Percentiles rank a stretch among this genome's conserved stretches.
Evolutionary conservation across 1,140 invertebrate genomes (phyloP).

Genomic region (Apis laboriosa): DNA sequence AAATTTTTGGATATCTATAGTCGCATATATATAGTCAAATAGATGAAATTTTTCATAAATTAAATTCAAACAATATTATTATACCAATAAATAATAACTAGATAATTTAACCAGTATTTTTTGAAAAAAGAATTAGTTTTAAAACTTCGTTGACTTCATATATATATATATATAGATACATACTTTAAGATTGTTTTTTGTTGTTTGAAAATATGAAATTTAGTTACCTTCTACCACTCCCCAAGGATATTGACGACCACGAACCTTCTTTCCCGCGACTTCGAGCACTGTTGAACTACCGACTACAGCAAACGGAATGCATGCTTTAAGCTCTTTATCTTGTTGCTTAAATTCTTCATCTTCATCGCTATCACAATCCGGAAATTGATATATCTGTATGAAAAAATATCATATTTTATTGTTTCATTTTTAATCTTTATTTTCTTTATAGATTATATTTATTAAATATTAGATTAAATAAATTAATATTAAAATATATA

Average conservation of each 20-base stretch:
- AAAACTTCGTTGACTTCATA: too few species aligned
- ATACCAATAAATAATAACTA: too few species aligned
- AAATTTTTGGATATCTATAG: too few species aligned
- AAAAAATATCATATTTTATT: conserved; percentile 1
- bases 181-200: not conserved
- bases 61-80: too few species aligned
- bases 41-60: too few species aligned
- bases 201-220: not conserved
- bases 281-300: conserved; percentile 97
- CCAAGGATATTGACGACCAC: conserved; percentile 98
- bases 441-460: not conserved
- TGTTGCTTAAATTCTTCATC: conserved; percentile 96
- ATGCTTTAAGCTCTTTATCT: conserved; percentile 93
- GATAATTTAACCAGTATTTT: too few species aligned
- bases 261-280: conserved; percentile 92
- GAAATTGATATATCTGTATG: conserved; percentile 95
- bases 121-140: too few species aligned
- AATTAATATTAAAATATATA: too few species aligned
- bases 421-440: not conserved
- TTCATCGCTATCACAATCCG: conserved; percentile 96
- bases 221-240: conserved; percentile 94
- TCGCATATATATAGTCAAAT: too few species aligned
- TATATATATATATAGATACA: too few species aligned
- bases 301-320: conserved; percentile 97
- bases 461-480: too few species aligned